Conservation (phyloP, 2,797 vertebrate species). For the Protosalanx chinensis region DNA sequence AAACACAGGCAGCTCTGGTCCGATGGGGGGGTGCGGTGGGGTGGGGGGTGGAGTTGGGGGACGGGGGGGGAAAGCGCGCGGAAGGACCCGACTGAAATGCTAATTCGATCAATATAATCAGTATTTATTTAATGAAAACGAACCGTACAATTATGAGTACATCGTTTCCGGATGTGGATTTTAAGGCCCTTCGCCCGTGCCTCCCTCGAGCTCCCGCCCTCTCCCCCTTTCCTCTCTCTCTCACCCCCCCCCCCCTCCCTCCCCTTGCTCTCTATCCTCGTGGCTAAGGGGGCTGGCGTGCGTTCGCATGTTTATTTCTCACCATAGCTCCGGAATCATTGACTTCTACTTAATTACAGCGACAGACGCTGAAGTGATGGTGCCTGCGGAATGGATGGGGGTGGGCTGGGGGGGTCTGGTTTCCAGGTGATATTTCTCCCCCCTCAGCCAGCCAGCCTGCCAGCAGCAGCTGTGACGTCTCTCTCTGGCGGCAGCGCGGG, state of each 20-base stretch:
- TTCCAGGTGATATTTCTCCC: conserved; percentile 99
- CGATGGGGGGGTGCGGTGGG: too few species aligned
- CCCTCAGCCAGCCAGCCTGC: conserved; percentile 87
- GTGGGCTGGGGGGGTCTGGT: conserved; percentile 85
- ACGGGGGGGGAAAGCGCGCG: not conserved
- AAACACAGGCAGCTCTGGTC: conserved; percentile 39
- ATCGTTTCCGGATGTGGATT: conserved; percentile 42
- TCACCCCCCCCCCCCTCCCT: conserved; percentile 29
- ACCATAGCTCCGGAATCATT: conserved; percentile 97
- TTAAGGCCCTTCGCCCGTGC: not conserved
- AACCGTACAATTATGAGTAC: conserved; percentile 56
- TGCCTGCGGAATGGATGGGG: conserved; percentile 92
- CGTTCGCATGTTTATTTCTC: conserved; percentile 97
- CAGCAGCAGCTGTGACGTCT: conserved; percentile 98
- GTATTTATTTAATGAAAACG: conserved; percentile 62
- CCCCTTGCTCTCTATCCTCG: conserved; percentile 19
- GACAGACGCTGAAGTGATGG: conserved; percentile 98
- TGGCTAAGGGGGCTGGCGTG: conserved; percentile 80
- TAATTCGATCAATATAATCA: conserved; percentile 69
- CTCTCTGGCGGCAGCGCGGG: conserved; percentile 74
- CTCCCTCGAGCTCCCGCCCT: conserved; percentile 16
- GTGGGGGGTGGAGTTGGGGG: too few species aligned
- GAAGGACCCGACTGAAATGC: conserved; percentile 54
- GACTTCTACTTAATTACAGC: conserved; percentile 99
- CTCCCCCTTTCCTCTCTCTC: conserved; percentile 6